phyloP scores from a whole-genome alignment of 64 coral and sea anemone species.

The Actinia tenebrosa region DNA sequence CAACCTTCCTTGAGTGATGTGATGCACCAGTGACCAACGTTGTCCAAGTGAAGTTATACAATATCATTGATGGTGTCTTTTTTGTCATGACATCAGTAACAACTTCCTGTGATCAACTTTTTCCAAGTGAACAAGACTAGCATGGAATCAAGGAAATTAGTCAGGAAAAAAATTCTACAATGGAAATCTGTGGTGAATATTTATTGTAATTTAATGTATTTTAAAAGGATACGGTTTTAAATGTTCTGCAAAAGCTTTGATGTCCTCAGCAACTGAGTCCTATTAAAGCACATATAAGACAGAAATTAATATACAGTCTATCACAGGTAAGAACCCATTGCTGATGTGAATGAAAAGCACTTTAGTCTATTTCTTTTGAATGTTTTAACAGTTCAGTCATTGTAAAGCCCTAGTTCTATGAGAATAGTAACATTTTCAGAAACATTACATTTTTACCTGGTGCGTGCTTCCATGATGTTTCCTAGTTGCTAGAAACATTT shows the following conservation, averaged over 20 bases:
- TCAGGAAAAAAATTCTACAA: background rate
- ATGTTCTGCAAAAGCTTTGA: constrained; percentile 86
- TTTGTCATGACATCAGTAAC: background rate
- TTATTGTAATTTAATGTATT: background rate
- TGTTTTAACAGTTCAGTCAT: too few relatives aligned
- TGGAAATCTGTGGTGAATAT: background rate
- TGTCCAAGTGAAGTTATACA: background rate
- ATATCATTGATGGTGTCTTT: background rate
- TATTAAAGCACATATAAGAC: constrained; percentile 7
- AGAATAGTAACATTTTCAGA: too few relatives aligned
- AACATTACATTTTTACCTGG: too few relatives aligned
- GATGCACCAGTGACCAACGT: background rate
- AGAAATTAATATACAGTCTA: background rate
- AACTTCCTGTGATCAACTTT: constrained; percentile 81
- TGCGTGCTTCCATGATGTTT: too few relatives aligned
- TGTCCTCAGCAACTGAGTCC: constrained; percentile 76
- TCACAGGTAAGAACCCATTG: background rate
- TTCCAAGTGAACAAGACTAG: constrained; percentile 76
- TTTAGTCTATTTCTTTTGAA: too few relatives aligned
- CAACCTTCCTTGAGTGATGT: too few relatives aligned
- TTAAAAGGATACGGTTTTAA: constrained; percentile 92
- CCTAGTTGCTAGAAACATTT: too few relatives aligned
- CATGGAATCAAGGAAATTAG: constrained; percentile 24
- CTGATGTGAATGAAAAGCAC: too few relatives aligned
- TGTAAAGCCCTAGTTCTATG: too few relatives aligned